Percentiles rank a stretch among this genome's conserved stretches.
Conservation (phyloP, 2,113 vertebrate genomes). For the Lophotis ruficrista region DNA sequence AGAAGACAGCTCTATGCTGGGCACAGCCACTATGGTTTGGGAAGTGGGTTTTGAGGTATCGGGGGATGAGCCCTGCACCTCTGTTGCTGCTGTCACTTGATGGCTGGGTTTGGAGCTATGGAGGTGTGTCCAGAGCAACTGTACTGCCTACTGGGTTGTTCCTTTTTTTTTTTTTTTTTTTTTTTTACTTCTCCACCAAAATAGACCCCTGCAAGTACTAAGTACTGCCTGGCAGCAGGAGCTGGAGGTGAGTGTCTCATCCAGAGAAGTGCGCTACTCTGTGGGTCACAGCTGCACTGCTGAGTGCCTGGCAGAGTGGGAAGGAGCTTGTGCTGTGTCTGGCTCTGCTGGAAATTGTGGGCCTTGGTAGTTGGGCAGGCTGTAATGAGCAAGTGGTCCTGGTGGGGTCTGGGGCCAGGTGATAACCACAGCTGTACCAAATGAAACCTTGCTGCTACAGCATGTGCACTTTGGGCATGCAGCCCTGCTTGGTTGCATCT, state of each 20-base stretch:
- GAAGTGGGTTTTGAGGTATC: not conserved
- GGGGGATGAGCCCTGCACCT: rapidly evolving
- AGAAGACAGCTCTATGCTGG: not conserved
- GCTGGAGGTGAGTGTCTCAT: not conserved
- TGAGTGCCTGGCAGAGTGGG: not conserved
- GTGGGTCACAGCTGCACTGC: not conserved
- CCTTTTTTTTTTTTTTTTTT: not conserved
- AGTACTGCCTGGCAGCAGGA: not conserved
- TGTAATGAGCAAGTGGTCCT: not conserved
- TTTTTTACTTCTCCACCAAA: not conserved
- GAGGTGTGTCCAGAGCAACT: not conserved
- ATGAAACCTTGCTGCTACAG: not conserved
- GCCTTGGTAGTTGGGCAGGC: not conserved
- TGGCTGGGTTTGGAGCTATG: not conserved
- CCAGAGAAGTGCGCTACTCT: rapidly evolving
- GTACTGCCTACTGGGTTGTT: not conserved
- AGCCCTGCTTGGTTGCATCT: not conserved
- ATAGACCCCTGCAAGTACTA: not conserved
- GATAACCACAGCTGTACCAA: not conserved
- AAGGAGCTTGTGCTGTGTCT: not conserved
- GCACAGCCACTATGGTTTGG: rapidly evolving
- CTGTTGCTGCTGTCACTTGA: not conserved
- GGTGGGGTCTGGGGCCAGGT: not conserved
- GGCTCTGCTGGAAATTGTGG: not conserved
- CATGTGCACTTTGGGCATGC: too few species aligned